Percentiles rank a stretch among this genome's conserved stretches.
Evolutionary conservation across 2,797 vertebrate genomes (phyloP).

Genomic region (Chelonia mydas): DNA sequence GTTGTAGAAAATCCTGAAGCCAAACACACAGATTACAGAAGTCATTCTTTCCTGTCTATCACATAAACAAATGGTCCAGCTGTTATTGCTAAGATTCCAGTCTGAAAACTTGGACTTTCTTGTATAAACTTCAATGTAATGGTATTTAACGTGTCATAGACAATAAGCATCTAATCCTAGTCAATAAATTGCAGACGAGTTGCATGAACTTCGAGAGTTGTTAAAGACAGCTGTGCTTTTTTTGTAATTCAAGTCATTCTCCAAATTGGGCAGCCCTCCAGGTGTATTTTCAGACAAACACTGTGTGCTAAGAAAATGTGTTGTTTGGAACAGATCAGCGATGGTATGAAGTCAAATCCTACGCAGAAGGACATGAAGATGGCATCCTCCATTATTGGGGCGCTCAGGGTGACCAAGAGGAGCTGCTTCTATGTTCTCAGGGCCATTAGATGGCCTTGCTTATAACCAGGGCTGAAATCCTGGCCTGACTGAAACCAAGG

Average conservation of each 20-base stretch:
- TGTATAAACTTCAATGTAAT: slow-evolving; percentile 90
- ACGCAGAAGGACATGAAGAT: slow-evolving; percentile 7
- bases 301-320: slow-evolving; percentile 79
- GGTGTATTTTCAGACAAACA: slow-evolving; percentile 85
- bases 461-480: not conserved
- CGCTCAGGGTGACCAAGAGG: slow-evolving; percentile 42
- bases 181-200: slow-evolving; percentile 86
- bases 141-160: slow-evolving; percentile 90
- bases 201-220: slow-evolving; percentile 82
- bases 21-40: slow-evolving; percentile 86
- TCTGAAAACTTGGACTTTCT: slow-evolving; percentile 88
- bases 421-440: slow-evolving; percentile 36
- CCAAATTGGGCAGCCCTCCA: slow-evolving; percentile 82
- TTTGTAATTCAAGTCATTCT: slow-evolving; percentile 83
- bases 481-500: slow-evolving; percentile 37
- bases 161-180: slow-evolving; percentile 88
- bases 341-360: slow-evolving; percentile 51
- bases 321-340: slow-evolving; percentile 70
- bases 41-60: slow-evolving; percentile 87
- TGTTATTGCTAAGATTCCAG: slow-evolving; percentile 86
- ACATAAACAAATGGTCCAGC: slow-evolving; percentile 88
- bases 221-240: slow-evolving; percentile 86
- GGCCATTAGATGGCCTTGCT: slow-evolving; percentile 39
- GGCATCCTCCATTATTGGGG: slow-evolving; percentile 41
- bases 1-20: slow-evolving; percentile 79